Conservation (phyloP, 2,888 invertebrate genomes). For the Mimachlamys varia region DNA sequence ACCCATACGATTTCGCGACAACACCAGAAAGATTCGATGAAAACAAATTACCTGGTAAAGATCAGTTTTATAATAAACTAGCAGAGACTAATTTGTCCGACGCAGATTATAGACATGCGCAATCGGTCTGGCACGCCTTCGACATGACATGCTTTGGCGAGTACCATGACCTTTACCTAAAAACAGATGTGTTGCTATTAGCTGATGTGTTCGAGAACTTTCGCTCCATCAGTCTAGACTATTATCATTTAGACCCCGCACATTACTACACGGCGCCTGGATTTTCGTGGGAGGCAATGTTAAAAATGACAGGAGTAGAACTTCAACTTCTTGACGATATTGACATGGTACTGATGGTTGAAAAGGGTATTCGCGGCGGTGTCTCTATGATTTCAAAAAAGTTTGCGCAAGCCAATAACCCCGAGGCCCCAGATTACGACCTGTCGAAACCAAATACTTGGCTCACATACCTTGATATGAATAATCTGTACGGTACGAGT, state of each 20-base stretch:
- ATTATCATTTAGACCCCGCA: conserved; percentile 68
- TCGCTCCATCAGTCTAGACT: conserved; percentile 47
- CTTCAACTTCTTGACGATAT: conserved; percentile 68
- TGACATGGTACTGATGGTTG: conserved; percentile 65
- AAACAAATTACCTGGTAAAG: conserved; percentile 57
- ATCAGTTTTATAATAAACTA: conserved; percentile 53
- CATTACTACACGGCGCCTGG: conserved; percentile 70
- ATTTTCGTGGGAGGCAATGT: conserved; percentile 63
- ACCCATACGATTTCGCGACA: conserved; percentile 74
- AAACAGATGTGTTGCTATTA: conserved; percentile 71
- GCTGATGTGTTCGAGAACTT: conserved; percentile 73
- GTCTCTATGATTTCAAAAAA: conserved; percentile 57
- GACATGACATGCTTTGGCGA: conserved; percentile 57
- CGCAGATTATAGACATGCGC: conserved; percentile 61
- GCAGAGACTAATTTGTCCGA: conserved; percentile 37
- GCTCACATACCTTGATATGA: conserved; percentile 52
- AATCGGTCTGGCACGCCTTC: conserved; percentile 45
- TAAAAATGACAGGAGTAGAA: conserved; percentile 66
- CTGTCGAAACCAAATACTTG: conserved; percentile 39
- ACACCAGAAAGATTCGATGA: conserved; percentile 63
- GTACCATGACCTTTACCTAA: conserved; percentile 62
- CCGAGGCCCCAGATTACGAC: conserved; percentile 46
- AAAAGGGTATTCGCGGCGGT: conserved; percentile 51
- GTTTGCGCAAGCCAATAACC: conserved; percentile 57
- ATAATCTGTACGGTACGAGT: conserved; percentile 64